phyloP scores from a whole-genome alignment of 2,888 invertebrate genomes.

The Perdita meconis region DNA sequence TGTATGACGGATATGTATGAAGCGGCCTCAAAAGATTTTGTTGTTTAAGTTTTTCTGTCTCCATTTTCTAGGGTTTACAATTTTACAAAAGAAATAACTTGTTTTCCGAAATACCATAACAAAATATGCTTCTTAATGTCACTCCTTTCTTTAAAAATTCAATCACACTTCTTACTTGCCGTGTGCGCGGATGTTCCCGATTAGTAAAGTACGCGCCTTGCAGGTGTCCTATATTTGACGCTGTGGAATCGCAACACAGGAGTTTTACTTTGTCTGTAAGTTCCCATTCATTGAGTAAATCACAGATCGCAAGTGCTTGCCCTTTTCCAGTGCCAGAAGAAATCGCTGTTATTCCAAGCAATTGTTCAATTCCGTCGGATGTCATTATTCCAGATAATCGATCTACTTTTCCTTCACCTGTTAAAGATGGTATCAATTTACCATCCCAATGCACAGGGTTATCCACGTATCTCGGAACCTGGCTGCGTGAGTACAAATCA shows the following conservation, averaged over 20 bases:
- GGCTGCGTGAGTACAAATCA: no score
- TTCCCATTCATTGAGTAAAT: background rate
- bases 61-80: no score
- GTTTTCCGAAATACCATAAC: no score
- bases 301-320: background rate
- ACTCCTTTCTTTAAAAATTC: no score
- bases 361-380: background rate
- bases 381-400: background rate
- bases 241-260: background rate
- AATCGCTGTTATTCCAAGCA: slow-evolving; percentile 1
- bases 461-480: no score
- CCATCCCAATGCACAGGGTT: slow-evolving; percentile 1
- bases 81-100: no score
- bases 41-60: no score
- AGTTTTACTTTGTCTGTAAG: background rate
- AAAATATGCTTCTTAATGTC: no score
- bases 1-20: no score
- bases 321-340: background rate
- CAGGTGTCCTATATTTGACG: background rate
- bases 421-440: background rate
- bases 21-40: no score
- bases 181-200: no score
- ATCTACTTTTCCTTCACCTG: background rate
- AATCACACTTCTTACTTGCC: no score
- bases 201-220: background rate